Conservation (phyloP, 2,888 invertebrate genomes). For the Lepidochrysops patricia region DNA sequence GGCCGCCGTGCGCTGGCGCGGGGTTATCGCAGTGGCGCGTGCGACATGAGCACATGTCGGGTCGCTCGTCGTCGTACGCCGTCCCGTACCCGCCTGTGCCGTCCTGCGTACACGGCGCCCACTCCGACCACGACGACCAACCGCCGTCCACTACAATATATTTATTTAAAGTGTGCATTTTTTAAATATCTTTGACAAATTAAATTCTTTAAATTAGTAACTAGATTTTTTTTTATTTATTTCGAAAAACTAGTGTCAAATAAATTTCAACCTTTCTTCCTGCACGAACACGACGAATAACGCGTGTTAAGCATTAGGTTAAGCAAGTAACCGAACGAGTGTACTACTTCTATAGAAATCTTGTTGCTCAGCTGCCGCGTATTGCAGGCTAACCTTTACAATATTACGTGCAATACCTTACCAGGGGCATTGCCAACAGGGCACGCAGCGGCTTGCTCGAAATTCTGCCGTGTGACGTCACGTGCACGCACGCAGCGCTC, state of each 20-base stretch:
- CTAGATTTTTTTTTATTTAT: no score
- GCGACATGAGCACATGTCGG: conserved; percentile 85
- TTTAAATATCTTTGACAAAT: no score
- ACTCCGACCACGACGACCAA: conserved; percentile 91
- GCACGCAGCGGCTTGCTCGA: conserved; percentile 80
- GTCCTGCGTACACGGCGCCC: conserved; percentile 85
- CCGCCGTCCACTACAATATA: conserved; percentile 79
- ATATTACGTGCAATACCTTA: conserved; percentile 1
- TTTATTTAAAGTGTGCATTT: not conserved
- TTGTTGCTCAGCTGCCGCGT: no score
- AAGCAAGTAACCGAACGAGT: no score
- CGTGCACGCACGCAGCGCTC: conserved; percentile 80
- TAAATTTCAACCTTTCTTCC: no score
- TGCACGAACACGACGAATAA: no score
- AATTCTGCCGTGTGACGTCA: conserved; percentile 80
- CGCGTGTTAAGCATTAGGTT: no score
- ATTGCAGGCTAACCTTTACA: no score
- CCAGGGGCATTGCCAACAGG: conserved; percentile 26
- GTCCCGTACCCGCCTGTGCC: conserved; percentile 60
- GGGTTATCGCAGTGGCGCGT: conserved; percentile 89
- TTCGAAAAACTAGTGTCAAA: no score
- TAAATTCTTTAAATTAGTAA: no score
- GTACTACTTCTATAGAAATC: no score
- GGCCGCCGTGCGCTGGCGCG: conserved; percentile 84
- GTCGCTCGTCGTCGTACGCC: conserved; percentile 64